Evolutionary conservation across 1,140 invertebrate species (phyloP), one percentile per base, ranked within the genome.

Genomic region (Trypoxylus dichotomus): DNA sequence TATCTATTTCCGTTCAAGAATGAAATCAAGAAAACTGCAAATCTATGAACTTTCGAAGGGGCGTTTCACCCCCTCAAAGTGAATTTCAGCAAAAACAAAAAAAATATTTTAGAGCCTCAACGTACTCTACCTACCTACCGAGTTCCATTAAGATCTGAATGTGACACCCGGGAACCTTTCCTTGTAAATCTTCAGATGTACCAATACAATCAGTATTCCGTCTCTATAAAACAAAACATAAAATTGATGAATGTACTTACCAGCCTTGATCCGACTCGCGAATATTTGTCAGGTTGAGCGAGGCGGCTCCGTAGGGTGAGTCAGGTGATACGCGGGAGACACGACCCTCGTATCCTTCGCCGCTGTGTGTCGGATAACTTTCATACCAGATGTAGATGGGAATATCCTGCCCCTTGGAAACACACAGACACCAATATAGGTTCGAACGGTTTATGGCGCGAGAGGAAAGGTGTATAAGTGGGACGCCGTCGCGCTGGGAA

Each of bases 331-430:
- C 95, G 79, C 94, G 91, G 43, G 95, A 94, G 82, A 97, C 96
- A 74, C 96, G 90, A 74, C 94, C 95, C 85, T 96, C 94, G 88
- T 97, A 98, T 42, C 94, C 95, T 83, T 96, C 94, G 80, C 94
- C 96, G 84, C 94, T 95, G 89, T 98, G 96, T 75, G 96, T 96
- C 80, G 96, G 96, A 87, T 98, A 98, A 85, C 95, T 96, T 88
- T 97, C 95, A 91, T 97, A 98, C 96, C 96, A 97, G 88, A 97
- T 97, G 90, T 96, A 97, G 87, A 97, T 96, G 80, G 96, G 95
- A 88, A 96, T 94, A 88, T 96, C 95, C 90, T 94, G 91, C 86
- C 94, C 94, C 94, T 96, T 90, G 86, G 86, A 83, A 83, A 85
- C 25, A 63, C 25, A 43, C 43, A 47, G 43, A 47, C 72, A 63